Base-by-base conservation (phyloP, 2,797 vertebrate species). In the Lacerta viridis region DNA sequence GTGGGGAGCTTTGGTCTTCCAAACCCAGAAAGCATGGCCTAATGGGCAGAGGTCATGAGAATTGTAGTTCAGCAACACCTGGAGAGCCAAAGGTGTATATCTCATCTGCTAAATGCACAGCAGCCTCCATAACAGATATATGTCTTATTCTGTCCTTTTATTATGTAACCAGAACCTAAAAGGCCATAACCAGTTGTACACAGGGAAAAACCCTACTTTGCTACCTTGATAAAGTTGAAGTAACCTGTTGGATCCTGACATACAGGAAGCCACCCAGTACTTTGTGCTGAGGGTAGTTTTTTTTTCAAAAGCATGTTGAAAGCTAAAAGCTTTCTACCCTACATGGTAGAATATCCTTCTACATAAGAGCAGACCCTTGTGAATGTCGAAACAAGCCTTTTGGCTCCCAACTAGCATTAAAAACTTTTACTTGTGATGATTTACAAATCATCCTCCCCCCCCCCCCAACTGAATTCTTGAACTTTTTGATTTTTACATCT, bases 401-500 rank as follows among this genome's bases (percentile, higher is more conserved):
- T 59, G 20, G 50, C 55, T 80, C 55, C n/a, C n/a, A 23, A n/a
- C 50, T n/a, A n/a, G 17, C 33, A 46, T 59, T 79, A 36, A 23
- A 29, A 80, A 50, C 50, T 80, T 59, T 61, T 61, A 61, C 13
- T 50, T 55, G 50, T 55, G 50, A 33, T 33, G 33, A 33, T 33
- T 33, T 33, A 33, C 33, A 33, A 79, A 50, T 50, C 46, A 50
- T 10, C 7, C 46, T 9, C 46, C 18, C 59, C 59, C 59, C 61
- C 59, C 59, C 10, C 50, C 50, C 50, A 55, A 15, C 50, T 55
- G 20, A 55, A 55, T 13, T 55, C 11, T 55, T 55, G 50, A 55
- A 55, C 50, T 15, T 15, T 80, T 13, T 66, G 78, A 85, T 85
- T 90, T 89, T 91, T 66, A 93, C 20, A 74, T 75, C 27, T 84